Percentiles rank a stretch among this genome's conserved stretches.
Evolutionary conservation across 2,888 invertebrate genomes (phyloP).

Genomic region (Callosobruchus maculatus): DNA sequence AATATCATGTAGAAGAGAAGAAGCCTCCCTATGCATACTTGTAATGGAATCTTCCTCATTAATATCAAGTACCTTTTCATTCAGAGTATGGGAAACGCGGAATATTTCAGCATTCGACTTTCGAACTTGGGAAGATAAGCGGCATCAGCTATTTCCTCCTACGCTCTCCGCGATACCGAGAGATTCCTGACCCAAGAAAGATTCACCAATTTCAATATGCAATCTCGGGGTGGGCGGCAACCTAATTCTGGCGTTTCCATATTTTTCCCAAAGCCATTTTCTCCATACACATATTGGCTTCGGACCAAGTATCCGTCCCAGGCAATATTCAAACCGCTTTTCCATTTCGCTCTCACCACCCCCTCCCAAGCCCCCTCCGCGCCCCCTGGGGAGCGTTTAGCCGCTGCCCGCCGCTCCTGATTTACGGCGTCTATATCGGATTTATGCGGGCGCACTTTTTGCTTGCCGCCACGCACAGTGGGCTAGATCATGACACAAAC

Average conservation of each 20-base stretch:
- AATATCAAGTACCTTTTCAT: too few species aligned
- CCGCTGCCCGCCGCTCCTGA: slow-evolving; percentile 19
- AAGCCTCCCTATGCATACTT: too few species aligned
- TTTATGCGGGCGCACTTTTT: slow-evolving; percentile 1
- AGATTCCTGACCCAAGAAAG: slow-evolving; percentile 8
- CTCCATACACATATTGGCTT: slow-evolving; percentile 45
- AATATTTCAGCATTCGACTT: too few species aligned
- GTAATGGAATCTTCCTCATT: too few species aligned
- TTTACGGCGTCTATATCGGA: slow-evolving; percentile 10
- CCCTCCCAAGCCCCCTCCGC: slow-evolving; percentile 7
- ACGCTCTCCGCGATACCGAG: background rate
- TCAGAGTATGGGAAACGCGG: too few species aligned
- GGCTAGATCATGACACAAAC: too few species aligned
- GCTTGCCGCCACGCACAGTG: too few species aligned
- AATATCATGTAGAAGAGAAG: too few species aligned
- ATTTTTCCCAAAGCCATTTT: slow-evolving; percentile 39
- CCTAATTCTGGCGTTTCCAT: slow-evolving; percentile 40
- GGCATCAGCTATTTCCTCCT: background rate
- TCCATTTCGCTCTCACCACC: slow-evolving; percentile 21
- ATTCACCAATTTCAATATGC: slow-evolving; percentile 32
- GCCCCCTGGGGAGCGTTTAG: slow-evolving; percentile 16
- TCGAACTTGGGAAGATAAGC: background rate
- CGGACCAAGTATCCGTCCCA: slow-evolving; percentile 32
- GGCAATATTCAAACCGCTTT: slow-evolving; percentile 37
- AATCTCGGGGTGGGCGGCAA: slow-evolving; percentile 41